Evolutionary conservation across 2,113 vertebrate genomes (phyloP).

Genomic region (Scopus umbretta): DNA sequence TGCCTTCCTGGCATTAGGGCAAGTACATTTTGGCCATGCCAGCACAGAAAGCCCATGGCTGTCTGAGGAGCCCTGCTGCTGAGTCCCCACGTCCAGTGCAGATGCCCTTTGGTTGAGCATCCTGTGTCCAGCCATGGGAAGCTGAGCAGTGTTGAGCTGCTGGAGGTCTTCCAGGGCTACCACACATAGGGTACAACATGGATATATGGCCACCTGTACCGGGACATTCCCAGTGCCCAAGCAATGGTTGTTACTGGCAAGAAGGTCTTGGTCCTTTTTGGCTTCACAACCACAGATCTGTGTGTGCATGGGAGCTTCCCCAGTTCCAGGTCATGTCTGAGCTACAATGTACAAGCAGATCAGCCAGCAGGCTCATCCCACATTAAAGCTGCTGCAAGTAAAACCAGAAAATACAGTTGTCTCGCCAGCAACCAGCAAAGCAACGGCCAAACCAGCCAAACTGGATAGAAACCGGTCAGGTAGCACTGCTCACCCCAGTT

Average conservation of each 20-base stretch:
- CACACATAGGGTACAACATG: rapidly evolving
- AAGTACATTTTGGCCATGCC: neutral
- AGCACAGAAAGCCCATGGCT: neutral
- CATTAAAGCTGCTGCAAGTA: slow-evolving; percentile 18
- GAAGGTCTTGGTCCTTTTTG: neutral
- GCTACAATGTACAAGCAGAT: neutral
- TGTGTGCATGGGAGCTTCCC: neutral
- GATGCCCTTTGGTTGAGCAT: neutral
- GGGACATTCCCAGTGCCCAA: neutral
- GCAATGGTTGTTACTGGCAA: neutral
- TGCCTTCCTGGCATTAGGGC: neutral
- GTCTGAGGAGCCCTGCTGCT: neutral
- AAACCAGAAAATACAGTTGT: slow-evolving; percentile 39
- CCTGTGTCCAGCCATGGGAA: rapidly evolving
- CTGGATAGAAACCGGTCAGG: slow-evolving; percentile 36
- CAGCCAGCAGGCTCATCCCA: slow-evolving; percentile 4
- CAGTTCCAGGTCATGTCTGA: neutral
- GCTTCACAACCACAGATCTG: neutral
- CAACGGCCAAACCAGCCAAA: neutral
- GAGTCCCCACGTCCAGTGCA: rapidly evolving
- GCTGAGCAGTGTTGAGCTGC: neutral
- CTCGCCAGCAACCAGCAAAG: neutral
- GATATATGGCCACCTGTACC: neutral
- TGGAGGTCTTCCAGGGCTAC: neutral
- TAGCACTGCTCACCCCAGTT: neutral